Conservation (phyloP, 2,113 vertebrate species). For the Arvicanthis niloticus region DNA sequence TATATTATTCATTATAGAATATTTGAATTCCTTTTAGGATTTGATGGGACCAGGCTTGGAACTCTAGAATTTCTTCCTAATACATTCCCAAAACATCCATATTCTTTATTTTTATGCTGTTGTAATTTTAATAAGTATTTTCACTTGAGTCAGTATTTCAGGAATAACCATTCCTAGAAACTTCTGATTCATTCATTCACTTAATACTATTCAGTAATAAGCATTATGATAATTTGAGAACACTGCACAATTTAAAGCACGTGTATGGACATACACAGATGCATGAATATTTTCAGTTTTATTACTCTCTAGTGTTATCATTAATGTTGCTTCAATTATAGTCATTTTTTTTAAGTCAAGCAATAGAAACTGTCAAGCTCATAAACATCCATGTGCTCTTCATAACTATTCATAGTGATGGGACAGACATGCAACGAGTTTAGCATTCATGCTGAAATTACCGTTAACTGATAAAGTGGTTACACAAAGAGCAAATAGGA, state of each 20-base stretch:
- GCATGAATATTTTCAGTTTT: neutral
- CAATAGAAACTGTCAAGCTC: slow-evolving; percentile 21
- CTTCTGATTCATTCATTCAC: neutral
- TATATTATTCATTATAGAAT: neutral
- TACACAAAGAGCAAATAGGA: neutral
- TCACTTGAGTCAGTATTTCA: neutral
- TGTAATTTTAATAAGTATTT: neutral
- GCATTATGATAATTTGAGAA: neutral
- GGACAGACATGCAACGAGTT: neutral
- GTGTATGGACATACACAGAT: neutral
- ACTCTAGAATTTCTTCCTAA: neutral
- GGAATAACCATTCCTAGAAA: slow-evolving; percentile 4
- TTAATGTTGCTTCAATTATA: slow-evolving; percentile 27
- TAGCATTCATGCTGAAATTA: neutral
- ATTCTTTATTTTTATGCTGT: neutral
- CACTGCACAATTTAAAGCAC: neutral
- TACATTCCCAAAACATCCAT: neutral
- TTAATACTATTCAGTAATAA: neutral
- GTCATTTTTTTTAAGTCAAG: slow-evolving; percentile 57
- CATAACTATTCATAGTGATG: neutral
- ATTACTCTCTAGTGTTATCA: neutral
- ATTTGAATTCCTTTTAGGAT: neutral
- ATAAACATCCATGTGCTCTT: slow-evolving; percentile 13
- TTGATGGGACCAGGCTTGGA: neutral
- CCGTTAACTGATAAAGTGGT: slow-evolving; percentile 12